Conservation (phyloP, 1,140 invertebrate genomes). For the Babylonia areolata region DNA sequence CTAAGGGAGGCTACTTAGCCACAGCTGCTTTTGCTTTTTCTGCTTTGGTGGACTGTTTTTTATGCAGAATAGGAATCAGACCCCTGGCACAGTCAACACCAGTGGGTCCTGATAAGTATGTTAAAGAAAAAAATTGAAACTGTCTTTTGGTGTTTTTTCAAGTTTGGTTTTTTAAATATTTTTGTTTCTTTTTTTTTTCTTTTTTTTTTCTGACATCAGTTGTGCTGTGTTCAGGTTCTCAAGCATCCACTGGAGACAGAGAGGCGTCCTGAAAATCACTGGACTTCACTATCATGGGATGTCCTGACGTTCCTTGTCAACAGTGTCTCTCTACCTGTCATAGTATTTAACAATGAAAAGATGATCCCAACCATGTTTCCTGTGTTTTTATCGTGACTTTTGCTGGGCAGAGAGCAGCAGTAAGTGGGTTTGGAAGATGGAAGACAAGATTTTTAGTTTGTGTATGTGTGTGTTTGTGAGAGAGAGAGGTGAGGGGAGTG, state of each 20-base stretch:
- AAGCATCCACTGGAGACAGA: constrained; percentile 41
- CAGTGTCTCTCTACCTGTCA: too few species aligned
- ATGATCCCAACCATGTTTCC: constrained; percentile 2
- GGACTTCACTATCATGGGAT: too few species aligned
- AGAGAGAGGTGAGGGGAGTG: too few species aligned
- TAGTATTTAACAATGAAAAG: background rate
- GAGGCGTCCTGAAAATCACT: constrained; percentile 23
- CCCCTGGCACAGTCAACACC: too few species aligned
- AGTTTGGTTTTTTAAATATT: too few species aligned
- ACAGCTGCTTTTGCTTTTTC: too few species aligned
- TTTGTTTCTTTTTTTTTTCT: background rate
- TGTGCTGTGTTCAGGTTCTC: constrained; percentile 44
- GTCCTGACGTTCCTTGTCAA: background rate
- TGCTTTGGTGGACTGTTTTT: too few species aligned
- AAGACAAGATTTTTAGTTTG: background rate
- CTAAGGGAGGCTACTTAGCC: too few species aligned
- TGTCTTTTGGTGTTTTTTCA: too few species aligned
- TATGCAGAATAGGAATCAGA: too few species aligned
- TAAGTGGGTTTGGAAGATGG: background rate
- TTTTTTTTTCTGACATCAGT: background rate
- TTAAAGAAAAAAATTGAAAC: too few species aligned
- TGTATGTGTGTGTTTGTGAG: background rate
- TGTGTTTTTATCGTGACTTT: background rate
- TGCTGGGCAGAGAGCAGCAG: background rate
- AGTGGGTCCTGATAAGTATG: too few species aligned